These are phyloP conservation scores for Lacerta viridis DNA, from an alignment of 2,797 vertebrate genomes.

Conservation along the genomic window DNA sequence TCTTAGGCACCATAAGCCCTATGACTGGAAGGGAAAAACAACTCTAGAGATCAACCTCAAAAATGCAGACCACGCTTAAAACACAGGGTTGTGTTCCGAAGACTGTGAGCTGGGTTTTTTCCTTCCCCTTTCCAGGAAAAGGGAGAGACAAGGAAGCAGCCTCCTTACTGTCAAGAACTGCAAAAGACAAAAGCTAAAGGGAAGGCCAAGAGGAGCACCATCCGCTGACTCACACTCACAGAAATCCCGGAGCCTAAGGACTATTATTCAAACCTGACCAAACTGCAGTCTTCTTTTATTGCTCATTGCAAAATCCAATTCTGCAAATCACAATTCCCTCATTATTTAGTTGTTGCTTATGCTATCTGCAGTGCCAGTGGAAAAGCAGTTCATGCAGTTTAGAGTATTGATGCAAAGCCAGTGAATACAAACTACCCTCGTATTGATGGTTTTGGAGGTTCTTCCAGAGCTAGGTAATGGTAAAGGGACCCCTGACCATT, in stretches of 20 bases:
- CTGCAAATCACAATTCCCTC: neutral
- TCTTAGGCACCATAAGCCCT: neutral
- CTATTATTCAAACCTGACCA: slow-evolving; percentile 51
- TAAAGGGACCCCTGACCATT: too few relatives aligned
- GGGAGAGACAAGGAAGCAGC: neutral
- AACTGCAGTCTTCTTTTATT: slow-evolving; percentile 32
- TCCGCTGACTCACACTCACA: neutral
- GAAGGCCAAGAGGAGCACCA: neutral
- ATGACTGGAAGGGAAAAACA: neutral
- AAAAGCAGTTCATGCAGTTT: neutral
- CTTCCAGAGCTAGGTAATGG: neutral
- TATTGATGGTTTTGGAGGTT: neutral
- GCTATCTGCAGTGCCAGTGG: slow-evolving; percentile 7
- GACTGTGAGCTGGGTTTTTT: neutral
- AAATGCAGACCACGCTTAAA: neutral
- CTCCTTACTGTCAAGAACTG: slow-evolving; percentile 10
- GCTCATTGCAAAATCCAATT: slow-evolving; percentile 33
- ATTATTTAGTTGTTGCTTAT: neutral
- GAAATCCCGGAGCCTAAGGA: slow-evolving; percentile 31
- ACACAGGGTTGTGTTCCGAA: neutral
- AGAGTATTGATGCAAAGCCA: neutral
- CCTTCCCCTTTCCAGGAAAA: neutral
- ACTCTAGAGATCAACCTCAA: neutral
- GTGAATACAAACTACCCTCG: neutral
- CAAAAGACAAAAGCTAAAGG: neutral